These are phyloP conservation scores for Dufourea novaeangliae DNA, from an alignment of 1,140 invertebrate species.

Conservation along the genomic window DNA sequence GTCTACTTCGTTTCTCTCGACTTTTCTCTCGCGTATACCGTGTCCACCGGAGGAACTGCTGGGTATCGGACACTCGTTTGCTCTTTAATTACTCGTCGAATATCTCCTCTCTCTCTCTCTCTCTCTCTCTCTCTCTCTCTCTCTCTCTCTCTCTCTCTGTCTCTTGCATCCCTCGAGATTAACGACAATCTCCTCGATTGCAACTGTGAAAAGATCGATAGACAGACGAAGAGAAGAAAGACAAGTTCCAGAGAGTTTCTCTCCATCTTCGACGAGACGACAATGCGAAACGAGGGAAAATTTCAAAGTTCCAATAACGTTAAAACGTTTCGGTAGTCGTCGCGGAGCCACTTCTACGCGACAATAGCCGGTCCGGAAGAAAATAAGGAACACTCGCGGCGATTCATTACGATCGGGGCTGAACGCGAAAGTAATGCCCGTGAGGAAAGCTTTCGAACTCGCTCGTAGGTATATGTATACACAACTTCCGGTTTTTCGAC, in stretches of 20 bases:
- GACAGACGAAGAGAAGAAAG: not conserved
- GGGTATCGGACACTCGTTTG: constrained; percentile 59
- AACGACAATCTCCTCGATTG: constrained; percentile 61
- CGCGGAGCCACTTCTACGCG: not conserved
- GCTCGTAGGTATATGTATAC: not conserved
- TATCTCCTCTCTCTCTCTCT: constrained; percentile 41
- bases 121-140: too few species aligned
- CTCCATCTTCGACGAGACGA: constrained; percentile 2
- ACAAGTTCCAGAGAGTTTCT: too few species aligned
- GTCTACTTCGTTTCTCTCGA: too few species aligned
- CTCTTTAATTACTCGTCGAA: constrained; percentile 67
- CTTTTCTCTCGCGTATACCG: not conserved
- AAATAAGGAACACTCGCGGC: not conserved
- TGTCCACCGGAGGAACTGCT: constrained; percentile 25
- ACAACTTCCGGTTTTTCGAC: not conserved
- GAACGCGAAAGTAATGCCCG: not conserved
- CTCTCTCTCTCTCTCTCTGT: too few species aligned
- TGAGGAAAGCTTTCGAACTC: not conserved
- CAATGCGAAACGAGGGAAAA: constrained; percentile 9
- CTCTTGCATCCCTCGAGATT: constrained; percentile 59
- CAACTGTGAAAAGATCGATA: constrained; percentile 29
- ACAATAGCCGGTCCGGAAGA: constrained; percentile 1
- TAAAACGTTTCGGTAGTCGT: constrained; percentile 16
- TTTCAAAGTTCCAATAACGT: constrained; percentile 36
- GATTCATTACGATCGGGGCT: constrained; percentile 14